Percentiles rank a stretch among this genome's conserved stretches.
Conservation (phyloP, 1,140 invertebrate species). For the Saccostrea glomerata region DNA sequence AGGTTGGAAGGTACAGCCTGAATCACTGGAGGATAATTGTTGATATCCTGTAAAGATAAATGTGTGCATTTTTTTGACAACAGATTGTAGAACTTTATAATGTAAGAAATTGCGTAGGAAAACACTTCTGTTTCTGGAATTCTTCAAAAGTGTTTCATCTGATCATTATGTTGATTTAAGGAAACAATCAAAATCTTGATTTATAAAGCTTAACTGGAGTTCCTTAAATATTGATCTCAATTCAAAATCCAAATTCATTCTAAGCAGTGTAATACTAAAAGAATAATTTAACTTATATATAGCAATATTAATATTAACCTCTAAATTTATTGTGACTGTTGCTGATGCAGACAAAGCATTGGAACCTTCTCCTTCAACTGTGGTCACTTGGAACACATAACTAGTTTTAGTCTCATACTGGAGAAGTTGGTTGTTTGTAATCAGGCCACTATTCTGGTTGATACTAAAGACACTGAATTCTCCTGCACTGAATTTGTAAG, state of each 20-base stretch:
- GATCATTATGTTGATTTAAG: too few relatives aligned
- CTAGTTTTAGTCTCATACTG: slow-evolving; percentile 59
- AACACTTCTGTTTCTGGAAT: too few relatives aligned
- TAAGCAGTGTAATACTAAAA: too few relatives aligned
- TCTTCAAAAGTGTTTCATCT: too few relatives aligned
- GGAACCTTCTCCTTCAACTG: slow-evolving; percentile 57
- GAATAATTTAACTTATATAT: too few relatives aligned
- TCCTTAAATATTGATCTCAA: too few relatives aligned
- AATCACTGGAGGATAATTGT: slow-evolving; percentile 60
- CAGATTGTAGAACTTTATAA: too few relatives aligned
- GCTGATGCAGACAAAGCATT: slow-evolving; percentile 51
- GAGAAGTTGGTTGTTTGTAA: slow-evolving; percentile 53
- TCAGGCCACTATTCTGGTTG: slow-evolving; percentile 44
- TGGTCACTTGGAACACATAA: slow-evolving; percentile 64
- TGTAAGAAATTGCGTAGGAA: too few relatives aligned
- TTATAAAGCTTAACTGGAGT: too few relatives aligned
- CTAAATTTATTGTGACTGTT: slow-evolving; percentile 60
- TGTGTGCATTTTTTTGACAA: too few relatives aligned
- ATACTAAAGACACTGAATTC: slow-evolving; percentile 54
- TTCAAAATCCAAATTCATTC: too few relatives aligned
- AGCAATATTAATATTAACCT: slow-evolving; percentile 44
- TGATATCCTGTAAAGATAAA: slow-evolving; percentile 56
- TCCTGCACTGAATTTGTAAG: slow-evolving; percentile 57
- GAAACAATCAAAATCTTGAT: too few relatives aligned
- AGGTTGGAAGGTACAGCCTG: slow-evolving; percentile 14